Base-by-base conservation (phyloP, 2,797 vertebrate species). In the Argyrosomus regius region DNA sequence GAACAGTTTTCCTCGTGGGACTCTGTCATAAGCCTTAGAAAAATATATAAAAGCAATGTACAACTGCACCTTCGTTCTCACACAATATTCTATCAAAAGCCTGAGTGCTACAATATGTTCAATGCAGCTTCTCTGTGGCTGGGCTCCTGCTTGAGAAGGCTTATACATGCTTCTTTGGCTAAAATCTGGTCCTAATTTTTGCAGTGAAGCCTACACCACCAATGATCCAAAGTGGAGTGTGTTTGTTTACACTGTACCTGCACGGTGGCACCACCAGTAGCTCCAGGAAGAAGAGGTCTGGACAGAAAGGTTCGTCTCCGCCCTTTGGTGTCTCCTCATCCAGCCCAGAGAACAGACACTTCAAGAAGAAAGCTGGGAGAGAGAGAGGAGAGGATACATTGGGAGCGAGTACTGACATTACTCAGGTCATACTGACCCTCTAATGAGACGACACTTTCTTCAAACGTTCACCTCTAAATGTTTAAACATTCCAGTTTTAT, bases 211-310 rank as follows among this genome's bases (percentile, higher is more conserved):
- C 48, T 7, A n/a, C 3, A 43, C 1, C 53, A 14, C 2, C 6
- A 35, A 24, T 24, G 20, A 52, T 53, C 31, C 3, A 26, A 9
- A 28, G 28, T 14, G 2, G 43, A 8, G 31, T 1, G 43, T 13
- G 41, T 35, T n/a, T 10, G 18, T 17, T 73, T 45, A 39, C 45
- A 20, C 39, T 60, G 24, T 94, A 99, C 98, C 96, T 97, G 82
- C 95, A 96, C 1, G 98, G 98, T 0, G 98, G 98, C 52, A 99
- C 98, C 72, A 98, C 95, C 78, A 99, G 70, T 4, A 98, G 90
- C 69, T 99, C 97, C 70, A 99, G 86, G 84, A 99, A 99, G 88
- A 99, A 99, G 77, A 96, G 89, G 60, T 97, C 96, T 0, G 96
- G 94, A 72, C 85, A 95, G 87, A 96, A 97, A 68, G 28, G 63